Evolutionary conservation across 2,113 vertebrate species (phyloP), one percentile per base, ranked within the genome.

Genomic region (Spermophilus dauricus): DNA sequence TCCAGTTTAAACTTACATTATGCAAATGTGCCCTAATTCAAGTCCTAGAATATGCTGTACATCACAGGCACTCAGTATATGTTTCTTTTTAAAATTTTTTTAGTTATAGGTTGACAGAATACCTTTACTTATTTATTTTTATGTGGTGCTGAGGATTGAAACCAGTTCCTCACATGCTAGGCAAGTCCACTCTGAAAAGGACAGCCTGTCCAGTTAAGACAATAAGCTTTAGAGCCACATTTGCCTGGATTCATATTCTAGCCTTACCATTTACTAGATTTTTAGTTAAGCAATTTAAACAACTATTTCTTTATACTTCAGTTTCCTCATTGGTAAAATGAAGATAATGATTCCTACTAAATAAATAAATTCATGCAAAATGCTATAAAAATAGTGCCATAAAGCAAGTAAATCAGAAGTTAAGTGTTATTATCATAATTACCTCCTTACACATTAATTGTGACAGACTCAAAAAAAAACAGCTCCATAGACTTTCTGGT

Each of bases 241-340:
- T 83, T 86, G 2, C 26, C 22, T 65, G 61, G 20, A 94, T 70
- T 92, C 63, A 65, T 58, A 84, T 67, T 82, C 5, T 61, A 86
- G 37, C 5, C 51, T 69, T 80, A 65, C 4, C 37, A 90, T n/a
- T 42, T 42, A 61, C 13, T 80, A 37, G 14, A 16, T 80, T 91
- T 75, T 78, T 39, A 80, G 14, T 91, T 78, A 8, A 12, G 5
- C 18, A 72, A 76, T 69, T 94, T 83, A 94, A 96, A 72, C 45
- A 95, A n/a, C 26, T 56, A 32, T 63, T 76, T 90, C 9, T 92
- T 92, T 85, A 45, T 67, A 75, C 30, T 61, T 89, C 8, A 78
- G 56, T 92, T 94, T 90, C 63, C 63, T 82, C 26, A 96, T 91
- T 42, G 91, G 5, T 65, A 69, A 91, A 61, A 91, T 86, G 53